phyloP scores from a whole-genome alignment of 2,888 invertebrate species.

The Geotrupes spiniger region DNA sequence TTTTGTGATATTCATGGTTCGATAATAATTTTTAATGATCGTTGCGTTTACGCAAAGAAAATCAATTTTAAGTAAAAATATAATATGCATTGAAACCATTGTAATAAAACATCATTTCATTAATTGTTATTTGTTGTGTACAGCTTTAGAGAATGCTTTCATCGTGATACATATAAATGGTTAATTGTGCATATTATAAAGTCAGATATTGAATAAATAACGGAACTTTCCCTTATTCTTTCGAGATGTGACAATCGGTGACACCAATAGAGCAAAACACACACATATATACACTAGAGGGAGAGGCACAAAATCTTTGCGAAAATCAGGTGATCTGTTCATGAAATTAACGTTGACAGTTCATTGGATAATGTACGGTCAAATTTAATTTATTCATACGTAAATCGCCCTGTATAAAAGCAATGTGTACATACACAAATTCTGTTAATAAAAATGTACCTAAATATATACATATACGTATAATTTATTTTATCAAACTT shows the following conservation, averaged over 20 bases:
- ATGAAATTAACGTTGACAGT: constrained; percentile 11
- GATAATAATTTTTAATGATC: too few relatives aligned
- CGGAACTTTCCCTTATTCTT: constrained; percentile 21
- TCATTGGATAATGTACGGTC: too few relatives aligned
- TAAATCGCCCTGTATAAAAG: constrained; percentile 17
- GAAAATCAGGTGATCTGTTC: neutral
- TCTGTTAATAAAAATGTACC: constrained; percentile 19
- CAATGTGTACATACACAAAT: constrained; percentile 26
- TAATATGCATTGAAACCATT: constrained; percentile 49
- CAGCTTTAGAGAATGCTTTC: constrained; percentile 47
- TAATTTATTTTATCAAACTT: constrained; percentile 42
- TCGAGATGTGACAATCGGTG: constrained; percentile 43
- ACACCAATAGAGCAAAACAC: constrained; percentile 39
- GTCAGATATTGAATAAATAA: constrained; percentile 37
- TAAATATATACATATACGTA: constrained; percentile 24
- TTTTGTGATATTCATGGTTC: too few relatives aligned
- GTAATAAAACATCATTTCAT: constrained; percentile 40
- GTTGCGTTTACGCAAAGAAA: constrained; percentile 18
- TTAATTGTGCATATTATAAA: constrained; percentile 47
- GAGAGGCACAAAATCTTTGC: constrained; percentile 41
- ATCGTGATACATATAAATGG: constrained; percentile 39
- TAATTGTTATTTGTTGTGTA: constrained; percentile 48
- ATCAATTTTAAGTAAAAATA: constrained; percentile 32
- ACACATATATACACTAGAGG: constrained; percentile 43
- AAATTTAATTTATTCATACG: neutral